A percentile compares a stretch with the other conserved stretches of the same genome.
Conservation (phyloP, 2,797 vertebrate species). For the Trachurus trachurus region DNA sequence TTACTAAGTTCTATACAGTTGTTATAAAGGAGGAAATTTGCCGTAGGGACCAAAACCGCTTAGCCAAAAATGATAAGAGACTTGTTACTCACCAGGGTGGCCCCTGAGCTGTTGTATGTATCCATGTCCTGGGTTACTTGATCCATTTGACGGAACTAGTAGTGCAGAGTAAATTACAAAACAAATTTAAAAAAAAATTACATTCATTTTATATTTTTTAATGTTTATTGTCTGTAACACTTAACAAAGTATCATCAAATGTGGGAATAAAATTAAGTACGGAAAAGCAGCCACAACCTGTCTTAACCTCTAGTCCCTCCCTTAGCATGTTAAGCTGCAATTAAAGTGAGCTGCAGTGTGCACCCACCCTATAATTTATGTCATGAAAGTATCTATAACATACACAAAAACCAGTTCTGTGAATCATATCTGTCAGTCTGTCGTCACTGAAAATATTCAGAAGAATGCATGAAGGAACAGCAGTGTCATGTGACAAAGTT, state of each 20-base stretch:
- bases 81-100: slow-evolving; percentile 16
- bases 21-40: no score
- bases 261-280: no score
- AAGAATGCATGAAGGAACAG: background rate
- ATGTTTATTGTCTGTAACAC: background rate
- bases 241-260: background rate
- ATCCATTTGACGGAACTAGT: slow-evolving; percentile 5
- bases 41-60: no score
- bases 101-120: accelerated
- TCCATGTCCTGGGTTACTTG: background rate
- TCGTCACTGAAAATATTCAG: background rate
- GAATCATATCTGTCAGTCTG: background rate
- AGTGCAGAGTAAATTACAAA: background rate
- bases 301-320: background rate
- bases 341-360: background rate
- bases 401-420: background rate
- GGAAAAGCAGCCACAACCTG: background rate
- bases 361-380: background rate
- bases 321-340: background rate
- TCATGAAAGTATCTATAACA: no score
- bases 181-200: background rate
- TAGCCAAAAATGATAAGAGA: no score
- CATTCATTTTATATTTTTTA: background rate
- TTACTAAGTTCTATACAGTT: no score
- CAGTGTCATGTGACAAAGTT: background rate